These are phyloP conservation scores for Piscicola geometra DNA, from an alignment of 2,888 invertebrate species.

Conservation along the genomic window DNA sequence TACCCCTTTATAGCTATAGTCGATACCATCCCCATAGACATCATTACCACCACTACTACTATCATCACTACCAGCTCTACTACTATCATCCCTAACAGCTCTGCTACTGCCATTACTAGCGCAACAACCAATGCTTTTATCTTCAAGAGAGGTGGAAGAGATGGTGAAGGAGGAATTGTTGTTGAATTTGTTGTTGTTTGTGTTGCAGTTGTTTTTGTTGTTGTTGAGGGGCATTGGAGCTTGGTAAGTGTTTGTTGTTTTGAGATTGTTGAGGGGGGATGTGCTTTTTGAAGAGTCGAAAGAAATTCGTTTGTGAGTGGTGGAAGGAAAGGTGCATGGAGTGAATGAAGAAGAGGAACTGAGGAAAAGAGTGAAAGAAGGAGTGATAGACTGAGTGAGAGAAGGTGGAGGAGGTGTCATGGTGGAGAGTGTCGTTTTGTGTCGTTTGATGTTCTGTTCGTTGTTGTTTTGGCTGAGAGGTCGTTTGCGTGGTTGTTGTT, in stretches of 20 bases:
- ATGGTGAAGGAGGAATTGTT: too few species aligned
- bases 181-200: too few species aligned
- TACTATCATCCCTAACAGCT: too few species aligned
- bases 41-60: too few species aligned
- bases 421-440: background rate
- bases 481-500: background rate
- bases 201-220: too few species aligned
- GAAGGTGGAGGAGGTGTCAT: too few species aligned
- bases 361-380: background rate
- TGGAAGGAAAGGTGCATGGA: background rate
- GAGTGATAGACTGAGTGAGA: background rate
- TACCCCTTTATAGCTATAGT: background rate
- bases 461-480: constrained; percentile 3
- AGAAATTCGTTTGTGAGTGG: background rate
- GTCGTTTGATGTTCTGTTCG: background rate
- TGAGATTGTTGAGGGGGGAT: background rate
- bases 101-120: too few species aligned
- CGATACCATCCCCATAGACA: too few species aligned
- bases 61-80: too few species aligned
- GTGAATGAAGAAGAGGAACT: background rate
- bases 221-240: too few species aligned
- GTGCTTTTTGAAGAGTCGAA: background rate
- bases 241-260: background rate
- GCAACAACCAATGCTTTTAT: too few species aligned
- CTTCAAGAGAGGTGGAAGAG: too few species aligned